Percentiles rank a stretch among this genome's conserved stretches.
phyloP scores from a whole-genome alignment of 1,140 invertebrate genomes.

The Battus philenor region DNA sequence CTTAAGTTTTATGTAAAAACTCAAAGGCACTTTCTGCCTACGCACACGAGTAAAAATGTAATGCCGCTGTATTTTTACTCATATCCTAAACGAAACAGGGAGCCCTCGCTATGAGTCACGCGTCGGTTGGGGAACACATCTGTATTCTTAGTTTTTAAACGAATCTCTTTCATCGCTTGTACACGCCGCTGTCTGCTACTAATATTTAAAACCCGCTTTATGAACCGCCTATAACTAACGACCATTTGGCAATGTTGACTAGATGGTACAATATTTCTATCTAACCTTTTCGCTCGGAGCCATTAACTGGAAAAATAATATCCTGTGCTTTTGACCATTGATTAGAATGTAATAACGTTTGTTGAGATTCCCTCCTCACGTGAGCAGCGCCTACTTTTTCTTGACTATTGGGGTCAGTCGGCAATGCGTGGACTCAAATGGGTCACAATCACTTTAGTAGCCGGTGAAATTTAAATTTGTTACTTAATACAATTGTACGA shows the following conservation, averaged over 20 bases:
- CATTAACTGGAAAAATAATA: too few relatives aligned
- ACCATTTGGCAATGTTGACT: too few relatives aligned
- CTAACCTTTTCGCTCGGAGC: too few relatives aligned
- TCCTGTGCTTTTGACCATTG: too few relatives aligned
- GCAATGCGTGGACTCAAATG: conserved; percentile 6
- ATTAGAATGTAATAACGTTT: too few relatives aligned
- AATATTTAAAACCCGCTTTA: too few relatives aligned
- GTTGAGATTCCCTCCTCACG: not conserved
- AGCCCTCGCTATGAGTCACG: conserved; percentile 7
- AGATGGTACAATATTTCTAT: too few relatives aligned
- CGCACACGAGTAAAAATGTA: not conserved
- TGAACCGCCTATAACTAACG: too few relatives aligned
- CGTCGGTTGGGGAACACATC: not conserved
- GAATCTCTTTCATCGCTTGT: conserved; percentile 1
- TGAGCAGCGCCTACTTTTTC: not conserved
- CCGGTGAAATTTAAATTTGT: too few relatives aligned
- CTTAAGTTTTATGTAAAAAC: too few relatives aligned
- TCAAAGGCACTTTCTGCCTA: too few relatives aligned
- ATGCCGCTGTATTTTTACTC: not conserved
- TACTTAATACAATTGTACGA: too few relatives aligned
- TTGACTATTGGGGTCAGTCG: conserved; percentile 5
- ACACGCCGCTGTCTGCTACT: not conserved
- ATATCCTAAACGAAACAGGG: not conserved
- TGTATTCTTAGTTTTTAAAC: conserved; percentile 13
- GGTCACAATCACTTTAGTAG: conserved; percentile 9